Base-by-base conservation (phyloP, 2,113 vertebrate species). In the Enhydra lutris region DNA sequence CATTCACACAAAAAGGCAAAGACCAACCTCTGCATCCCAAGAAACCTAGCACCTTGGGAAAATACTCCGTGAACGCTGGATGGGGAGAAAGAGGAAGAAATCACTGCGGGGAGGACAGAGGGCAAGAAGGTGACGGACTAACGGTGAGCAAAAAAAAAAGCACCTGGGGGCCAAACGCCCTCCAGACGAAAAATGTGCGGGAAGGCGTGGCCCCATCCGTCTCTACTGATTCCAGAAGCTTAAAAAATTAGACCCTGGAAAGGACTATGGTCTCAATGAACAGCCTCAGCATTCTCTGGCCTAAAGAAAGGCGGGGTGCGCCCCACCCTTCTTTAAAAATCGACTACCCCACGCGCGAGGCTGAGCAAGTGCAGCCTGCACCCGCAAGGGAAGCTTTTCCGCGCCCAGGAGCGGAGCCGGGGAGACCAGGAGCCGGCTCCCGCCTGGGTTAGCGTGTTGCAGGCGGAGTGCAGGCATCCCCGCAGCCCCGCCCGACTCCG, bases 281-380 rank as follows among this genome's bases (percentile, higher is more conserved):
- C 0, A 18, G n/a, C 23, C 73, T 34, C 29, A 1, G 59, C 47
- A 14, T 6, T n/a, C 79, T 55, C 63, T 0, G 86, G 73, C 67
- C 89, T 45, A 69, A 59, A 76, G 71, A 74, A 80, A 61, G 89
- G 93, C 39, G 50, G 1, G 45, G 4, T 18, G 95, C 23, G 79
- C 83, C 92, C 96, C 96, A 80, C 85, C 96, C 97, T 67, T 34
- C 31, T 67, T 47, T 7, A 71, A 11, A 52, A 45, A 90, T 9
- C 87, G 11, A 39, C 26, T 2, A 36, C 20, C 73, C 69, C 73
- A 29, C 23, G 26, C 52, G 52, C 9, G 31, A n/a, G 55, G 85
- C 79, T 12, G 52, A 71, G 78, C 74, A 0, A 34, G 73, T 24
- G 34, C n/a, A 26, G 69, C 14, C 26, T 21, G 24, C 84, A 17